A percentile compares a stretch with the other conserved stretches of the same genome.
These are phyloP conservation scores for Agelastica alni DNA, from an alignment of 2,888 invertebrate genomes.

Conservation along the genomic window DNA sequence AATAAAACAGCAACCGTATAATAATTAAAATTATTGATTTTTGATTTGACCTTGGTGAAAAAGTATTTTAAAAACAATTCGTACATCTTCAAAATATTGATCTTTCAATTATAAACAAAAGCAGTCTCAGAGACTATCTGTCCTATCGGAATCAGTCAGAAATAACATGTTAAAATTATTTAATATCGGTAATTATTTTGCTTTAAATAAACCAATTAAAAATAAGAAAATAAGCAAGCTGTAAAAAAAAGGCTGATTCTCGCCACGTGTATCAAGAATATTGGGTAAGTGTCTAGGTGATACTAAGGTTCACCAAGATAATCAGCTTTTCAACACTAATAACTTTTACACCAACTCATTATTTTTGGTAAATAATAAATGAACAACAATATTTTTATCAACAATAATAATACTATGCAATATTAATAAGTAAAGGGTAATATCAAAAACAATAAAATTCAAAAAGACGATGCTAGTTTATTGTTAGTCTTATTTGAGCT, in stretches of 20 bases:
- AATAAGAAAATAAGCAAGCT: not conserved
- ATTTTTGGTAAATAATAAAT: too few relatives aligned
- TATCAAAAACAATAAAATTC: too few relatives aligned
- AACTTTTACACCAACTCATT: too few relatives aligned
- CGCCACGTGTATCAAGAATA: not conserved
- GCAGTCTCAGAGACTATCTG: not conserved
- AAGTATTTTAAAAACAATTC: not conserved
- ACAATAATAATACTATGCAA: too few relatives aligned
- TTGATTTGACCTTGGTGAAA: conserved; percentile 3
- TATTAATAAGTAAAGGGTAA: too few relatives aligned
- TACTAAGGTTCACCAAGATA: not conserved
- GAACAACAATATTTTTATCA: too few relatives aligned
- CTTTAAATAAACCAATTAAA: not conserved
- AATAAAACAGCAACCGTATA: too few relatives aligned
- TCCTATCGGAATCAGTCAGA: conserved; percentile 6
- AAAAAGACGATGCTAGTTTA: too few relatives aligned
- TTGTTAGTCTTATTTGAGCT: too few relatives aligned
- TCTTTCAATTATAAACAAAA: conserved; percentile 8
- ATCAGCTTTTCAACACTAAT: not conserved
- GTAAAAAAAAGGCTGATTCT: too few relatives aligned
- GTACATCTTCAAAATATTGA: conserved; percentile 6
- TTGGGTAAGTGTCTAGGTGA: conserved; percentile 3
- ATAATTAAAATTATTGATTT: conserved; percentile 5
- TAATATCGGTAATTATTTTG: conserved; percentile 7
- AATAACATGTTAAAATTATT: conserved; percentile 8